Evolutionary conservation across 2,113 vertebrate species (phyloP), one percentile per base, ranked within the genome.

Genomic region (Condylura cristata): DNA sequence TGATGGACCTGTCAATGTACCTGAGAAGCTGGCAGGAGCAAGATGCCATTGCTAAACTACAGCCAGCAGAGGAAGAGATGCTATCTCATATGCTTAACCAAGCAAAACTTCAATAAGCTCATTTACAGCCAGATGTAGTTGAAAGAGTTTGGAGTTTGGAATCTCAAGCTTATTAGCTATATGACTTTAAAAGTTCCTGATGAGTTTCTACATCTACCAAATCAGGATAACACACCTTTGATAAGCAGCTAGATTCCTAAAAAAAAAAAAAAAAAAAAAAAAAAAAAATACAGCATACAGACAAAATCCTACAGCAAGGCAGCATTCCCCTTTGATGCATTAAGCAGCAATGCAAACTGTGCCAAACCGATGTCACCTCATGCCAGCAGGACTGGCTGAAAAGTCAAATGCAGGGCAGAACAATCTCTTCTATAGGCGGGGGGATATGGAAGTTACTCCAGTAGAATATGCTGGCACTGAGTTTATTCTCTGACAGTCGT

Each of bases 391-490:
- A 72, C 1, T 48, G 30, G 32, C 90, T 86, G 46, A 46, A 41
- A 65, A 68, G 79, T 26, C 63, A 26, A 44, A 46, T 1, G 5
- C 34, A 8, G 51, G 48, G 28, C 22, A 18, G 37, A 61, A 51
- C 14, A 32, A 30, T 41, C 53, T 34, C 51, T 39, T 34, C n/a
- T 0, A 0, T 9, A 10, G 12, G 18, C 28, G 72, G 56, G 56
- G 0, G 5, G 14, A 30, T 39, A 17, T 0, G 7, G 61, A 51
- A 10, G 26, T 12, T 30, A 56, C 8, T 18, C 28, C 44, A 51
- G 44, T 0, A 1, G 17, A 44, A 60, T 2, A 6, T 6, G 17
- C 0, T 39, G 24, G 20, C n/a, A 12, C 3, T 74, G 11, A 8
- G 14, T 5, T 87, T 68, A 12, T 13, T 89, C 44, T 61, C 81